These are phyloP conservation scores for Archilochus colubris DNA, from an alignment of 2,113 vertebrate species.

Conservation along the genomic window DNA sequence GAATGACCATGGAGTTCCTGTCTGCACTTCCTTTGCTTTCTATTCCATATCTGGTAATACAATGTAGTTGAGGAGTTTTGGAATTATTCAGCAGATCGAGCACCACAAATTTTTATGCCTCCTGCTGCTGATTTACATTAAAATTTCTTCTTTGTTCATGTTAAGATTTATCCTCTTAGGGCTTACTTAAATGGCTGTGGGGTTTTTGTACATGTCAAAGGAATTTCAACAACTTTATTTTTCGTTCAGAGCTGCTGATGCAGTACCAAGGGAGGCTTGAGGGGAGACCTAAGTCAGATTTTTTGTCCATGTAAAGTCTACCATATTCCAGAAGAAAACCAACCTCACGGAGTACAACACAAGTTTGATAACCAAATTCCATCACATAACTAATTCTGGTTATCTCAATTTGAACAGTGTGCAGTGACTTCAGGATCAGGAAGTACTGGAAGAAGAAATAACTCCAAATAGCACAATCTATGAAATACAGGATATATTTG, in stretches of 20 bases:
- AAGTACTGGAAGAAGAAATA: not conserved
- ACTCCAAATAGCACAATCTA: not conserved
- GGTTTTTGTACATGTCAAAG: not conserved
- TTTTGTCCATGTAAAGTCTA: not conserved
- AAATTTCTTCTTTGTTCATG: not conserved
- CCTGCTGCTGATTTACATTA: not conserved
- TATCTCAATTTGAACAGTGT: not conserved
- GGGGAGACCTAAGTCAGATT: not conserved
- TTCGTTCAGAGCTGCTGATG: not conserved
- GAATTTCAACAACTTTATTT: not conserved
- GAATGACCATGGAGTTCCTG: not conserved
- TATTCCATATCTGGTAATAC: fast-evolving
- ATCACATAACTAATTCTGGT: not conserved
- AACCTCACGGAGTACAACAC: not conserved
- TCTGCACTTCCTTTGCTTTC: not conserved
- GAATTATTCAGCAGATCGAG: not conserved
- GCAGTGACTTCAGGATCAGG: not conserved
- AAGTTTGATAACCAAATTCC: not conserved
- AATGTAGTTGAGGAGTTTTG: not conserved
- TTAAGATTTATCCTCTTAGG: not conserved
- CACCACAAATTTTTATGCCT: not conserved
- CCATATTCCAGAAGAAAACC: not conserved
- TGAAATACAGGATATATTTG: not conserved
- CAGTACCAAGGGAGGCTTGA: fast-evolving
- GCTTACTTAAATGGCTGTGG: not conserved